A percentile compares a stretch with the other conserved stretches of the same genome.
Evolutionary conservation across 2,113 vertebrate species (phyloP).

Genomic region (Notarius lentiginosus): DNA sequence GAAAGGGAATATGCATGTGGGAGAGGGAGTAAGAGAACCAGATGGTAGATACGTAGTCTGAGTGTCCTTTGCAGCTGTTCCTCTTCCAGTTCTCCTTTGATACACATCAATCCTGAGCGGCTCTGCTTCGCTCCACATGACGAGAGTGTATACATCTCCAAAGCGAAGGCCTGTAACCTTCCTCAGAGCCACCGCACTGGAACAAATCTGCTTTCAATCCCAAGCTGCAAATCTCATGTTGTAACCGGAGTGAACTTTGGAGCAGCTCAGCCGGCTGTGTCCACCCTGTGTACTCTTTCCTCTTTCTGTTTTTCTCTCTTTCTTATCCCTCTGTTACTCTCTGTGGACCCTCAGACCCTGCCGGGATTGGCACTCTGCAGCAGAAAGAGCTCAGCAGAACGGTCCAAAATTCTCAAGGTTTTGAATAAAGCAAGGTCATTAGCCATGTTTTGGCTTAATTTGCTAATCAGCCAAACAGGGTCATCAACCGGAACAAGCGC

Average conservation of each 20-base stretch:
- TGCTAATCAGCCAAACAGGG: conserved; percentile 48
- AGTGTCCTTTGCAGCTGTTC: conserved; percentile 43
- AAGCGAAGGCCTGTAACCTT: conserved; percentile 43
- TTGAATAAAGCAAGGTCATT: conserved; percentile 58
- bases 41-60: conserved; percentile 30
- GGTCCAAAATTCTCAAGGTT: conserved; percentile 40
- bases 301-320: conserved; percentile 20
- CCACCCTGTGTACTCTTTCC: conserved; percentile 12
- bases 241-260: conserved; percentile 45
- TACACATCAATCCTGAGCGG: conserved; percentile 50
- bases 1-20: conserved; percentile 48
- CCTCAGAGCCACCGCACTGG: conserved; percentile 40
- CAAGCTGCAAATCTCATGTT: conserved; percentile 49
- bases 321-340: conserved; percentile 27
- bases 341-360: conserved; percentile 9
- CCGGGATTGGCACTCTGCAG: conserved; percentile 6
- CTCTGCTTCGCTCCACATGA: conserved; percentile 22
- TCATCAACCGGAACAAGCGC: conserved; percentile 52
- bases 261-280: conserved; percentile 48
- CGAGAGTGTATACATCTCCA: conserved; percentile 46
- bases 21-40: conserved; percentile 24
- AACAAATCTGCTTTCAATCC: conserved; percentile 61
- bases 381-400: conserved; percentile 40
- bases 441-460: conserved; percentile 58
- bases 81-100: conserved; percentile 48